phyloP scores from a whole-genome alignment of 1,140 invertebrate genomes.

The Subanguina moxae region DNA sequence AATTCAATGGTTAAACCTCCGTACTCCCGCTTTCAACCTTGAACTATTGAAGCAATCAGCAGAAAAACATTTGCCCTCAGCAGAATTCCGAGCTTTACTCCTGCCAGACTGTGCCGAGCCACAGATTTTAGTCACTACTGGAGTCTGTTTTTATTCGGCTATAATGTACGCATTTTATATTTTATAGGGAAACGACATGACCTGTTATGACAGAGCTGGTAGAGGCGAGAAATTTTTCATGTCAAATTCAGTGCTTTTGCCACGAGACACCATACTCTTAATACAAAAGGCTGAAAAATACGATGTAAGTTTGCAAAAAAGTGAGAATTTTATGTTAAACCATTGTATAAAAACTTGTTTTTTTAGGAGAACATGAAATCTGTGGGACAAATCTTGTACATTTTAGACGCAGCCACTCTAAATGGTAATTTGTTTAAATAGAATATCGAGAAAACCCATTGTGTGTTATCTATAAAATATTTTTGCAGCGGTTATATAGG shows the following conservation, averaged over 20 bases:
- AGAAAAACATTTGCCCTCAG: neutral
- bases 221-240: constrained; percentile 7
- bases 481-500: no score
- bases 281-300: constrained; percentile 21
- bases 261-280: constrained; percentile 19
- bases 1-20: neutral
- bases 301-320: constrained; percentile 14
- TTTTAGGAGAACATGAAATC: constrained; percentile 29
- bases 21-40: neutral
- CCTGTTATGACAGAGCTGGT: neutral
- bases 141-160: constrained; percentile 11
- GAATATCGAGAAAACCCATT: no score
- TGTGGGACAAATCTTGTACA: constrained; percentile 17
- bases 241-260: constrained; percentile 5
- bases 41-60: neutral
- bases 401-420: constrained; percentile 29
- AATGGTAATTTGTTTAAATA: constrained; percentile 36
- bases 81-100: constrained; percentile 8
- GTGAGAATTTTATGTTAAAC: neutral
- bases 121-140: constrained; percentile 8
- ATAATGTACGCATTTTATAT: neutral
- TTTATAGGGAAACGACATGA: constrained; percentile 5
- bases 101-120: constrained; percentile 9
- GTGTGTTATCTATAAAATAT: no score
- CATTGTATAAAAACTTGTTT: neutral